These are phyloP conservation scores for Oreochromis grahami DNA, from an alignment of 2,797 vertebrate species.

Conservation along the genomic window DNA sequence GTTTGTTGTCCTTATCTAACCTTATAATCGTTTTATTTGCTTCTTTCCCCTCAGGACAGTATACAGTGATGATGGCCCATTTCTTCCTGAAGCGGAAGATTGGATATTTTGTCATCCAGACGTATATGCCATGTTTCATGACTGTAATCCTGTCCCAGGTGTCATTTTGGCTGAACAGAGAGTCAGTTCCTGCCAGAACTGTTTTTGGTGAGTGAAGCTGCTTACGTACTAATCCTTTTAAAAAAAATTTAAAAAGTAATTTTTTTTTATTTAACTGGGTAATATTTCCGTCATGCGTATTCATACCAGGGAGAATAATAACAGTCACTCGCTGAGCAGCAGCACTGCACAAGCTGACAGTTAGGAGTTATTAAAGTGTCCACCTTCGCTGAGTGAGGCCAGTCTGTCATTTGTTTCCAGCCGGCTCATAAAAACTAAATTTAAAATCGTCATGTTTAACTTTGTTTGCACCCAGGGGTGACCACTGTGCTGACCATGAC, in stretches of 20 bases:
- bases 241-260: background rate
- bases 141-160: slow-evolving; percentile 94
- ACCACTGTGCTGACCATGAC: slow-evolving; percentile 99
- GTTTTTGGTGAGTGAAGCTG: slow-evolving; percentile 86
- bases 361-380: slow-evolving; percentile 22
- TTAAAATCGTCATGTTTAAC: background rate
- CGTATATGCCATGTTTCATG: slow-evolving; percentile 95
- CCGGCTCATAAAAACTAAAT: background rate
- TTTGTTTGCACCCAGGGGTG: slow-evolving; percentile 78
- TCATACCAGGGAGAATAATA: slow-evolving; percentile 9
- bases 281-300: slow-evolving; percentile 11
- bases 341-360: background rate
- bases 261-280: background rate
- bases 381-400: background rate
- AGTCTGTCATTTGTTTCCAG: background rate
- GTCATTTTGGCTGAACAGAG: slow-evolving; percentile 94
- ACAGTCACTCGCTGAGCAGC: background rate
- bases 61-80: slow-evolving; percentile 93
- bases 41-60: slow-evolving; percentile 78
- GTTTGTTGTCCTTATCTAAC: slow-evolving; percentile 4
- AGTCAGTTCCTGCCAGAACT: slow-evolving; percentile 92
- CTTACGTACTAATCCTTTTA: background rate
- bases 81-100: slow-evolving; percentile 96
- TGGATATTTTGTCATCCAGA: slow-evolving; percentile 96
- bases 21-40: background rate